phyloP scores from a whole-genome alignment of 2,888 invertebrate species.

The Theretra japonica region DNA sequence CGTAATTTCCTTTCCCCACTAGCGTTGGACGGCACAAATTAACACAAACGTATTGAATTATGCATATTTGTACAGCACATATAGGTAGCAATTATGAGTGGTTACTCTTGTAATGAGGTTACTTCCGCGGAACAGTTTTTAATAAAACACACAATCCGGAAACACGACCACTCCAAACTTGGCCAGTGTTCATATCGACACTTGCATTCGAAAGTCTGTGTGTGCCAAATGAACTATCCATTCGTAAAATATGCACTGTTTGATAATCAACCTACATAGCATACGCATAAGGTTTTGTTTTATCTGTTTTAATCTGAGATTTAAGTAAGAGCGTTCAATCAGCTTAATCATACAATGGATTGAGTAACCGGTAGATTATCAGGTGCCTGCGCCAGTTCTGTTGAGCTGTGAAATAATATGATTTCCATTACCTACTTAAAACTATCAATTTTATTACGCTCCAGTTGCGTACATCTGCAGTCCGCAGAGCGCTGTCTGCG shows the following conservation, averaged over 20 bases:
- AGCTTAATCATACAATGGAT: constrained; percentile 44
- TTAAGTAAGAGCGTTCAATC: constrained; percentile 39
- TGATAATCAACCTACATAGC: constrained; percentile 29
- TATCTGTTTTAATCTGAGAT: constrained; percentile 12
- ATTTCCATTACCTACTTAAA: constrained; percentile 52
- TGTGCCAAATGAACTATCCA: constrained; percentile 57
- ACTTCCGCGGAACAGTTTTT: constrained; percentile 32
- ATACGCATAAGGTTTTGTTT: constrained; percentile 13
- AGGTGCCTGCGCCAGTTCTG: constrained; percentile 42
- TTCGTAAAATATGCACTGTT: constrained; percentile 29
- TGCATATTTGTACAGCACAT: not conserved
- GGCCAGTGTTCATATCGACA: constrained; percentile 51
- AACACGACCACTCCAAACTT: constrained; percentile 52
- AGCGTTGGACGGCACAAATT: not conserved
- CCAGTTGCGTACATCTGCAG: constrained; percentile 58
- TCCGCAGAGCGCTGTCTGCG: constrained; percentile 42
- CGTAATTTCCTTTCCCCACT: not conserved
- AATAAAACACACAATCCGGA: constrained; percentile 39
- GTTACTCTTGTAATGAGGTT: constrained; percentile 42
- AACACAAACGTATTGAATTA: constrained; percentile 10
- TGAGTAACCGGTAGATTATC: constrained; percentile 48
- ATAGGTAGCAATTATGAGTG: constrained; percentile 26
- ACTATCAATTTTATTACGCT: constrained; percentile 66
- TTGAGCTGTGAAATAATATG: constrained; percentile 52
- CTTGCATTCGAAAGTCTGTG: constrained; percentile 49